Evolutionary conservation across 2,113 vertebrate genomes (phyloP).

Genomic region (Vidua macroura): DNA sequence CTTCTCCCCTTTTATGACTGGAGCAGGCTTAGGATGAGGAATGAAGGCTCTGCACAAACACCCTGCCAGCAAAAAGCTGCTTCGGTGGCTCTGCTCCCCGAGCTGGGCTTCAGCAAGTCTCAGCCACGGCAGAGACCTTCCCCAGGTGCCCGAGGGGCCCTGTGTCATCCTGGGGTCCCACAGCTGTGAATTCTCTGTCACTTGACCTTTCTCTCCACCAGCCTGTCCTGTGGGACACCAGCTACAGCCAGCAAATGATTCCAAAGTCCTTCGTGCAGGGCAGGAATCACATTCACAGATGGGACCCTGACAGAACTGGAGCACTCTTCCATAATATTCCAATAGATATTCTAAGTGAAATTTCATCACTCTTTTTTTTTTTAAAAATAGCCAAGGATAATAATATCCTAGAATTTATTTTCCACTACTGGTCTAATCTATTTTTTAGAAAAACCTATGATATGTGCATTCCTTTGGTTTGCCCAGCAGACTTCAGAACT

Average conservation of each 20-base stretch:
- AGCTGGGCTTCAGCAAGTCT: background rate
- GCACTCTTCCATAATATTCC: constrained; percentile 24
- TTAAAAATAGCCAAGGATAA: constrained; percentile 46
- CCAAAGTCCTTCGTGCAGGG: background rate
- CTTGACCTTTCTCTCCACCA: background rate
- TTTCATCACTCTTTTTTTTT: constrained; percentile 63
- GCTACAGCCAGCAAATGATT: background rate
- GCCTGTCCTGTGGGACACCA: background rate
- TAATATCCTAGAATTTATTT: constrained; percentile 67
- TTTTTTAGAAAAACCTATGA: constrained; percentile 58
- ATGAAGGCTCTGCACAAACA: background rate
- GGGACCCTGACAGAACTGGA: constrained; percentile 33
- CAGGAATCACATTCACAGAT: constrained; percentile 47
- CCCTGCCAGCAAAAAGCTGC: background rate
- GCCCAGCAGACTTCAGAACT: constrained; percentile 59
- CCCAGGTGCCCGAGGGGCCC: background rate
- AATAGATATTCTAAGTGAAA: constrained; percentile 39
- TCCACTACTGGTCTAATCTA: constrained; percentile 61
- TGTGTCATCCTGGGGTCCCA: background rate
- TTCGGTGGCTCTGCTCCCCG: background rate
- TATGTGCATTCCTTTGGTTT: constrained; percentile 73
- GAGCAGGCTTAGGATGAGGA: background rate
- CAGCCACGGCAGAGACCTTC: background rate
- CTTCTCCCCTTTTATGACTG: background rate
- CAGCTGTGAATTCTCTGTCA: background rate